Conservation (phyloP, 2,797 vertebrate genomes). For the Amazona finschi region DNA sequence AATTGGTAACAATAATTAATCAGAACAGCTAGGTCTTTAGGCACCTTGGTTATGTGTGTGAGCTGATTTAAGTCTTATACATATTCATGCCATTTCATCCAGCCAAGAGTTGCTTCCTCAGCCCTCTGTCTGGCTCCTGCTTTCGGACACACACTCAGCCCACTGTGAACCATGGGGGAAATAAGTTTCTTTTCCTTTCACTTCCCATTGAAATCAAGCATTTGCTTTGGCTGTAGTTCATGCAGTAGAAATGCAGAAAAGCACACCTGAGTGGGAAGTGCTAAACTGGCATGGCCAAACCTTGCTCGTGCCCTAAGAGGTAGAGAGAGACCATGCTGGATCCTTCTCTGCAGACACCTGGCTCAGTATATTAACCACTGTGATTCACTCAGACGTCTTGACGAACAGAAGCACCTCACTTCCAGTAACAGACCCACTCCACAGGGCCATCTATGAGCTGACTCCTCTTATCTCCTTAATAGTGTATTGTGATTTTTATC, state of each 20-base stretch:
- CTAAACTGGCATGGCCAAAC: background rate
- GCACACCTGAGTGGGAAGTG: background rate
- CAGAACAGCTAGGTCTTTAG: background rate
- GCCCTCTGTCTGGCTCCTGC: background rate
- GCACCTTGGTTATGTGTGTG: background rate
- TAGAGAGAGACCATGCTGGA: background rate
- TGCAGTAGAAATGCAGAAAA: background rate
- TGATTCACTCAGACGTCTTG: background rate
- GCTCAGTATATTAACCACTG: fast-evolving
- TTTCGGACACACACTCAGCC: background rate
- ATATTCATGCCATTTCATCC: slow-evolving; percentile 21
- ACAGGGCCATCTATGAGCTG: background rate
- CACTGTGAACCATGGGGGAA: background rate
- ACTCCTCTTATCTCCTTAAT: background rate
- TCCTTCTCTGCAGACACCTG: background rate
- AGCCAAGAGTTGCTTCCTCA: background rate
- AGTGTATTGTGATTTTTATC: fast-evolving
- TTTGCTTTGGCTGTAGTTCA: background rate
- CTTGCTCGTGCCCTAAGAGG: fast-evolving
- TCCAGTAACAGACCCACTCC: background rate
- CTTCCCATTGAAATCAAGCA: background rate
- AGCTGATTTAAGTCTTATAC: slow-evolving; percentile 40
- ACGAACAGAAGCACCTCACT: background rate
- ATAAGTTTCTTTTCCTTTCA: background rate
- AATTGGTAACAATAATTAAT: slow-evolving; percentile 71